A percentile compares a stretch with the other conserved stretches of the same genome.
These are phyloP conservation scores for Platycercus adscitus DNA, from an alignment of 2,113 vertebrate genomes.

Conservation along the genomic window DNA sequence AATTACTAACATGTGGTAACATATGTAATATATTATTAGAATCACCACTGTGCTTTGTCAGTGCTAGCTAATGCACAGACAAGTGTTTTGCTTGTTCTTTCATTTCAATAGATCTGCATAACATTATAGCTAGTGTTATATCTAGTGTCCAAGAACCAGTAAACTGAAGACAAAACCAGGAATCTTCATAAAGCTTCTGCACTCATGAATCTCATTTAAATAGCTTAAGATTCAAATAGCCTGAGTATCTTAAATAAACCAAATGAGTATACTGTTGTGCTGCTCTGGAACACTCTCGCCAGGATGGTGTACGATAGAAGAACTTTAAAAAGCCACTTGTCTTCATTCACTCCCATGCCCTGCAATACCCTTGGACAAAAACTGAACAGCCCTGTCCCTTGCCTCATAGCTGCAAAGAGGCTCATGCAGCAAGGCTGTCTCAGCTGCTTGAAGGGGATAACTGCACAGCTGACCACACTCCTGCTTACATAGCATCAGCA, in stretches of 20 bases:
- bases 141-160: background rate
- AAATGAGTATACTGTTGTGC: background rate
- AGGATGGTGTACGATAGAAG: background rate
- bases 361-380: background rate
- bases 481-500: background rate
- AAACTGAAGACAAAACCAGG: background rate
- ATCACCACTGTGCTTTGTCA: background rate
- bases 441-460: background rate
- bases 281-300: background rate
- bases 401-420: background rate
- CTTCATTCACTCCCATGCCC: too few species aligned
- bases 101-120: background rate
- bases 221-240: background rate
- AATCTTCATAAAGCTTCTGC: background rate
- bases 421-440: background rate
- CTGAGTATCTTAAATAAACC: background rate
- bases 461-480: background rate
- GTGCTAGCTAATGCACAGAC: fast-evolving
- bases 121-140: background rate
- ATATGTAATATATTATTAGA: background rate
- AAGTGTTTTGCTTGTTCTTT: background rate
- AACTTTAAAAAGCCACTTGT: background rate
- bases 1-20: background rate
- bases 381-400: background rate
- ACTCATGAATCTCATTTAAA: background rate